Conservation (phyloP, 2,888 invertebrate genomes). For the Craniophora ligustri region DNA sequence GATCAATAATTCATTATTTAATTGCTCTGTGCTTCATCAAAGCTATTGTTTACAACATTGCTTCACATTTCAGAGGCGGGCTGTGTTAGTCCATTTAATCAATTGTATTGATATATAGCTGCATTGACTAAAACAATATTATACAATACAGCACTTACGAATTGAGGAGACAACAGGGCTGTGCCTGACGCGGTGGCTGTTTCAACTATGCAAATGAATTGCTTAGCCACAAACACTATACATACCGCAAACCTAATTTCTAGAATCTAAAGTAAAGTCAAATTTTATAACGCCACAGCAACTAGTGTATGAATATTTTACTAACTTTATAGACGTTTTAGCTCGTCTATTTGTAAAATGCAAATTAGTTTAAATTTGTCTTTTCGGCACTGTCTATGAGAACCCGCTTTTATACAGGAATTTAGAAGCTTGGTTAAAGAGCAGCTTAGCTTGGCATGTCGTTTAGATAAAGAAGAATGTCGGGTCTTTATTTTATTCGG, state of each 20-base stretch:
- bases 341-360: conserved; percentile 34
- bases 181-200: conserved; percentile 57
- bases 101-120: conserved; percentile 38
- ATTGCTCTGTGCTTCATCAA: neutral
- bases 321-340: conserved; percentile 23
- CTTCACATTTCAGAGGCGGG: neutral
- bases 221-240: conserved; percentile 60
- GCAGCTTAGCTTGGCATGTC: neutral
- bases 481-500: neutral
- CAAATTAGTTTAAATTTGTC: conserved; percentile 38
- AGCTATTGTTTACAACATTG: conserved; percentile 4
- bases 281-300: conserved; percentile 34
- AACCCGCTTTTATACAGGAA: conserved; percentile 14
- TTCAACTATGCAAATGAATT: conserved; percentile 79
- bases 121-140: conserved; percentile 37
- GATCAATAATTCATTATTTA: neutral
- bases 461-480: conserved; percentile 2
- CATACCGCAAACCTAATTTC: conserved; percentile 60
- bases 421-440: conserved; percentile 8
- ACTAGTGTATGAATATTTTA: conserved; percentile 41
- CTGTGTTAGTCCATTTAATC: conserved; percentile 32
- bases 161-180: conserved; percentile 45
- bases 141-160: conserved; percentile 45
- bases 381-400: conserved; percentile 9
- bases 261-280: conserved; percentile 42